Percentiles rank a stretch among this genome's conserved stretches.
Evolutionary conservation across 2,113 vertebrate genomes (phyloP).

Genomic region (Myotis davidii): DNA sequence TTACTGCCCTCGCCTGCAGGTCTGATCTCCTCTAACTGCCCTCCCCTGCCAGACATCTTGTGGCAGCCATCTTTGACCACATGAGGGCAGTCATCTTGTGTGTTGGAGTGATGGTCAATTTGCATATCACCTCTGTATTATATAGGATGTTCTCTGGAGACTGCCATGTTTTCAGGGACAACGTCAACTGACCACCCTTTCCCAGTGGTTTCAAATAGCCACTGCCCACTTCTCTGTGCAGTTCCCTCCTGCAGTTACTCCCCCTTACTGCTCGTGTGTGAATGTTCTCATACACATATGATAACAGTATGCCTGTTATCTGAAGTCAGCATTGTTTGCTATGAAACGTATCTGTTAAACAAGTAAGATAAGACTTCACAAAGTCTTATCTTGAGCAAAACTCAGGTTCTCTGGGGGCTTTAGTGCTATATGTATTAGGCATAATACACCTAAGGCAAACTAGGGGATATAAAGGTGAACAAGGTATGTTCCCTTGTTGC

Average conservation of each 20-base stretch:
- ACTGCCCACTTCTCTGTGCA: background rate
- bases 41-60: too few species aligned
- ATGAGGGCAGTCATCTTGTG: too few species aligned
- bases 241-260: background rate
- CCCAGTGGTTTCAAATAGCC: conserved; percentile 3
- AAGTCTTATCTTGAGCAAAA: too few species aligned
- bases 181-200: background rate
- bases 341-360: conserved; percentile 32
- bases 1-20: too few species aligned
- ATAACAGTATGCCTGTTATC: background rate
- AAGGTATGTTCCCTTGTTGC: background rate
- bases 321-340: background rate
- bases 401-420: background rate
- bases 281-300: background rate
- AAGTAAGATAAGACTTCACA: conserved; percentile 21
- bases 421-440: background rate
- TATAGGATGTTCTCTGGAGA: background rate
- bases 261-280: background rate
- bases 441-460: background rate
- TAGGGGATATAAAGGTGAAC: background rate
- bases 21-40: too few species aligned
- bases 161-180: background rate
- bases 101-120: too few species aligned
- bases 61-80: too few species aligned
- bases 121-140: too few species aligned